These are phyloP conservation scores for Lasioglossum marginatum DNA, from an alignment of 2,888 invertebrate species.

Conservation along the genomic window DNA sequence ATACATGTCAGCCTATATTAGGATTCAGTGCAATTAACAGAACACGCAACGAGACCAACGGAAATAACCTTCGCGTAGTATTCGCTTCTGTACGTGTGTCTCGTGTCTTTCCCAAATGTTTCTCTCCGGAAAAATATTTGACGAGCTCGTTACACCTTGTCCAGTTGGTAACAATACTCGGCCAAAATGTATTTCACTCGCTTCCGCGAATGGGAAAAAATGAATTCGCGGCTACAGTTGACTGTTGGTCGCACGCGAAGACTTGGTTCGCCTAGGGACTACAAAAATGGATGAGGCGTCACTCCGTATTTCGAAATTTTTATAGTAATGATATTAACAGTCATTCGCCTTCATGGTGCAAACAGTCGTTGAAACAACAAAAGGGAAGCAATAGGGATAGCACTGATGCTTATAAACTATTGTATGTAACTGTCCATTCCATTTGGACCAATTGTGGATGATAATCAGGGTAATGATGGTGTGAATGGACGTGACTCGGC, in stretches of 20 bases:
- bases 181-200: not conserved
- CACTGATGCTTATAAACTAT: not conserved
- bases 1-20: conserved; percentile 12
- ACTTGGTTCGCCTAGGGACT: conserved; percentile 13
- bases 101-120: not conserved
- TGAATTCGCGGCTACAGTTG: not conserved
- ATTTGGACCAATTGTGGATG: not conserved
- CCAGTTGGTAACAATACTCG: not conserved
- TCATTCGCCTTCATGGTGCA: conserved; percentile 10
- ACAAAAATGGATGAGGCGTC: conserved; percentile 9
- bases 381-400: conserved; percentile 2
- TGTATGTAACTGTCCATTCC: not conserved
- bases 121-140: not conserved
- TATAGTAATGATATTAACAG: conserved; percentile 7
- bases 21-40: conserved; percentile 10
- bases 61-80: not conserved
- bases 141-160: not conserved
- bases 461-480: conserved; percentile 4
- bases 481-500: not conserved
- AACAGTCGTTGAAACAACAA: not conserved
- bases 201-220: not conserved
- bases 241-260: conserved; percentile 2
- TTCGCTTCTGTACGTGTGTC: not conserved
- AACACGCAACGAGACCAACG: conserved; percentile 4
- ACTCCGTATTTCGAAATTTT: conserved; percentile 12